A percentile compares a stretch with the other conserved stretches of the same genome.
phyloP scores from a whole-genome alignment of 2,113 vertebrate genomes.

The Arenaria interpres region DNA sequence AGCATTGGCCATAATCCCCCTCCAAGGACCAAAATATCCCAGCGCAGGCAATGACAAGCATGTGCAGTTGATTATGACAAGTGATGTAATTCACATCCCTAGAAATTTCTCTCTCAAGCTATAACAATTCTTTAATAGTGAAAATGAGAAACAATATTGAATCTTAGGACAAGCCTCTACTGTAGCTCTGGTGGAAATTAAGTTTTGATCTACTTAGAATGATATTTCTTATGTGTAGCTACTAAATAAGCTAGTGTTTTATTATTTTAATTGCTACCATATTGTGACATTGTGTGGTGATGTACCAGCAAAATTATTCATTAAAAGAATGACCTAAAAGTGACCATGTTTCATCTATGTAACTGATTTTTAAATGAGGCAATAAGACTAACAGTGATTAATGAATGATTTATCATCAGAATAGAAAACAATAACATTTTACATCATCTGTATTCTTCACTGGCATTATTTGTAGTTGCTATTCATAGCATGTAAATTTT shows the following conservation, averaged over 20 bases:
- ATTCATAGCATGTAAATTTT: background rate
- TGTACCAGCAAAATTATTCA: background rate
- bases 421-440: background rate
- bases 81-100: background rate
- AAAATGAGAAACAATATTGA: background rate
- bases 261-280: background rate
- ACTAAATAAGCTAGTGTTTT: background rate
- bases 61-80: background rate
- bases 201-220: background rate
- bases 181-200: background rate
- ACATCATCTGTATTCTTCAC: background rate
- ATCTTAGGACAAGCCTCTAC: background rate
- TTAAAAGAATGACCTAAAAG: background rate
- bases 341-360: background rate
- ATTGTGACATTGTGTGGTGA: background rate
- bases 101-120: background rate
- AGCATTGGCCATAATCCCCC: background rate
- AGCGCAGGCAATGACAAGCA: background rate
- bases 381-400: background rate
- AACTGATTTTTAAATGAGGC: conserved; percentile 12
- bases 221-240: background rate
- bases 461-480: background rate
- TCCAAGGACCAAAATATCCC: background rate
- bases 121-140: background rate
- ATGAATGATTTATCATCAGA: background rate